Evolutionary conservation across 1,140 invertebrate species (phyloP).

Genomic region (Aphelinus certus): DNA sequence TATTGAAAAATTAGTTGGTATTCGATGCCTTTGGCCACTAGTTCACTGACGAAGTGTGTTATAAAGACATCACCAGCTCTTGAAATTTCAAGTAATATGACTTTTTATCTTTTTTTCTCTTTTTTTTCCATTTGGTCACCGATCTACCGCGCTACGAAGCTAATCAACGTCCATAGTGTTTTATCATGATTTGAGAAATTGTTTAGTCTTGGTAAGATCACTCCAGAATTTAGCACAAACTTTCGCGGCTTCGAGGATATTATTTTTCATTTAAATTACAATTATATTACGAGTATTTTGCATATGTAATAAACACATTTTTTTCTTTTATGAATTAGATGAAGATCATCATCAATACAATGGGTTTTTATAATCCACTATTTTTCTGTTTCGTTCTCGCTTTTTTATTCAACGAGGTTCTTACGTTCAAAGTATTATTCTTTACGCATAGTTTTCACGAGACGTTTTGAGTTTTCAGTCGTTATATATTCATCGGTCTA

Average conservation of each 20-base stretch:
- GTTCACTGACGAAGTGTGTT: constrained; percentile 53
- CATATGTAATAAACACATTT: constrained; percentile 42
- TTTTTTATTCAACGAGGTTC: too few species aligned
- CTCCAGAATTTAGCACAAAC: constrained; percentile 25
- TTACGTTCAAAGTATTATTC: too few species aligned
- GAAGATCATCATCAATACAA: constrained; percentile 40
- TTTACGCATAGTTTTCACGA: too few species aligned
- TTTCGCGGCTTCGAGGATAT: background rate
- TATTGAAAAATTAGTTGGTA: constrained; percentile 12
- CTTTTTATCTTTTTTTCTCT: constrained; percentile 8
- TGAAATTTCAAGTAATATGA: background rate
- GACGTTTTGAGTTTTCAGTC: too few species aligned
- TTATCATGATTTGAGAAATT: constrained; percentile 28
- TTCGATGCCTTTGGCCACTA: constrained; percentile 48
- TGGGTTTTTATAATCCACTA: constrained; percentile 21
- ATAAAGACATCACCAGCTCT: constrained; percentile 41
- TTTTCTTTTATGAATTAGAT: constrained; percentile 35
- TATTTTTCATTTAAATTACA: constrained; percentile 16
- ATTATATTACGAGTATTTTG: constrained; percentile 5
- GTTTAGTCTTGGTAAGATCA: constrained; percentile 22
- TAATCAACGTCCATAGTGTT: constrained; percentile 52
- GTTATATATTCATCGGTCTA: too few species aligned
- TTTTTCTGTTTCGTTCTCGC: constrained; percentile 8
- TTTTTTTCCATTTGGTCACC: constrained; percentile 35
- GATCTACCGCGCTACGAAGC: constrained; percentile 48